Conservation (phyloP, 2,888 invertebrate species). For the Athripsodes cinereus region DNA sequence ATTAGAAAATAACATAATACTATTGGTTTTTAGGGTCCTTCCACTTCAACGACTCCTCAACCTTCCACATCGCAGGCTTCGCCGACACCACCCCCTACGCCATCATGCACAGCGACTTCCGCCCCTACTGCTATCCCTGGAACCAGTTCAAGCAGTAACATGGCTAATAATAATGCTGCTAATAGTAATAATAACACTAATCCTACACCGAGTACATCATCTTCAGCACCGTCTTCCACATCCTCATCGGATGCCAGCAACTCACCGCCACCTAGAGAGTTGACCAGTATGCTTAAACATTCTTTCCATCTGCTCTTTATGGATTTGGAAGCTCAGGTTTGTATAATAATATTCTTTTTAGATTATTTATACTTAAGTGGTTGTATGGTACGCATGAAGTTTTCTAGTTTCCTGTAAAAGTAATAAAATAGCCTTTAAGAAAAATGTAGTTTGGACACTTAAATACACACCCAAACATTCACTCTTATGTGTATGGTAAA, state of each 20-base stretch:
- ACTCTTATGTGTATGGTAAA: too few relatives aligned
- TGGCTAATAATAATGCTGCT: background rate
- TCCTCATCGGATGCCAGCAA: background rate
- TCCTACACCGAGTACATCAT: background rate
- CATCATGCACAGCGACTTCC: background rate
- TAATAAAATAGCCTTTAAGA: too few relatives aligned
- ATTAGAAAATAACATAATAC: too few relatives aligned
- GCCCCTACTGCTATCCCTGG: background rate
- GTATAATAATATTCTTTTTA: background rate
- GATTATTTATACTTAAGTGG: too few relatives aligned
- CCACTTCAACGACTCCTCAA: constrained; percentile 40
- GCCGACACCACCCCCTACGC: constrained; percentile 42
- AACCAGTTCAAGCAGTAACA: background rate
- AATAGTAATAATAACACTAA: background rate
- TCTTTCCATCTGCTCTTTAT: constrained; percentile 66
- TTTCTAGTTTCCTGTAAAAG: too few relatives aligned
- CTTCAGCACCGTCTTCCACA: background rate
- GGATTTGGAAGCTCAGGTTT: constrained; percentile 53
- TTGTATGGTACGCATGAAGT: too few relatives aligned
- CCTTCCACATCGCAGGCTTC: constrained; percentile 43
- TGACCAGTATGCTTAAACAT: constrained; percentile 56
- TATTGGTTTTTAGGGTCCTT: background rate
- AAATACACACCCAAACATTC: too few relatives aligned
- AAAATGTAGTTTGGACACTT: too few relatives aligned
- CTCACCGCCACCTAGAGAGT: constrained; percentile 11